These are phyloP conservation scores for Habropoda laboriosa DNA, from an alignment of 1,140 invertebrate genomes.

Conservation along the genomic window DNA sequence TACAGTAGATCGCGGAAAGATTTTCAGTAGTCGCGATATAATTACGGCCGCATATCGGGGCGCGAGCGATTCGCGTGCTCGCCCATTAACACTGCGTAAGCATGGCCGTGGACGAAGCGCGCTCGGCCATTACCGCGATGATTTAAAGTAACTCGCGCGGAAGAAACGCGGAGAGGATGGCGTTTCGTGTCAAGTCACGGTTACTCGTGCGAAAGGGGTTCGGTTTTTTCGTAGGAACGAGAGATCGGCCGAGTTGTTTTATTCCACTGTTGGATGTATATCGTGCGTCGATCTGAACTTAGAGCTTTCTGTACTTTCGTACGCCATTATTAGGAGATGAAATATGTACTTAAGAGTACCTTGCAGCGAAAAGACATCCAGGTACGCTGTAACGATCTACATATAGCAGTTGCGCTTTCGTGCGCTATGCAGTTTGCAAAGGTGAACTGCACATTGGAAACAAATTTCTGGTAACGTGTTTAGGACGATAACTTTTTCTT, in stretches of 20 bases:
- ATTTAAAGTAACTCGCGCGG: conserved; percentile 12
- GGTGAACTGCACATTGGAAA: no score
- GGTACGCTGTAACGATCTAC: no score
- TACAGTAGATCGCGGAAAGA: conserved; percentile 26
- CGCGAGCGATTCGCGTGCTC: conserved; percentile 13
- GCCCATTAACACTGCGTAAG: conserved; percentile 28
- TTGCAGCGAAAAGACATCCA: no score
- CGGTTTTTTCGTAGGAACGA: not conserved
- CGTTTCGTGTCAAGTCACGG: conserved; percentile 15
- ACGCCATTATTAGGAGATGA: no score
- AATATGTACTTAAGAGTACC: no score
- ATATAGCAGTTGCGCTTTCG: no score
- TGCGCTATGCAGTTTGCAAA: no score
- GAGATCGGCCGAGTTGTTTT: not conserved
- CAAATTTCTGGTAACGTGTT: no score
- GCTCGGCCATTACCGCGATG: conserved; percentile 25
- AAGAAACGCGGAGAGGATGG: not conserved
- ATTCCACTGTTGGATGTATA: not conserved
- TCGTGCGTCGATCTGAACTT: not conserved
- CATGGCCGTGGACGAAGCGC: not conserved
- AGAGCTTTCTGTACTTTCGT: not conserved
- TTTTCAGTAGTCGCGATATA: conserved; percentile 45
- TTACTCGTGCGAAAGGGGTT: not conserved
- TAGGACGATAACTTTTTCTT: no score
- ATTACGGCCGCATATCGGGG: conserved; percentile 34